phyloP scores from a whole-genome alignment of 2,797 vertebrate genomes.

The Malurus splendens region DNA sequence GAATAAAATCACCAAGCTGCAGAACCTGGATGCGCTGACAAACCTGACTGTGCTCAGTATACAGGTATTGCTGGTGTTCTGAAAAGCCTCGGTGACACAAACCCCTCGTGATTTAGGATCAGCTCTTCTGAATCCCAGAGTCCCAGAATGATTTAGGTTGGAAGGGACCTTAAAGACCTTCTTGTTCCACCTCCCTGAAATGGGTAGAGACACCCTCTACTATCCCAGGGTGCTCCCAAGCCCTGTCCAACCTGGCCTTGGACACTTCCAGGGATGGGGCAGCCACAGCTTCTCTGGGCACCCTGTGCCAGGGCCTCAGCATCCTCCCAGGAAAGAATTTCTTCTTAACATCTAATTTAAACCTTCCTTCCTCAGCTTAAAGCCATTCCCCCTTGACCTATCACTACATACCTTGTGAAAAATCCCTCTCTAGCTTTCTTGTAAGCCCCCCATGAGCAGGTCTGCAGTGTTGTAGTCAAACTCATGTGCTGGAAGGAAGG shows the following conservation, averaged over 20 bases:
- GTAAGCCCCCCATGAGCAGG: not conserved
- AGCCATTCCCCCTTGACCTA: not conserved
- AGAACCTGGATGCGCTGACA: constrained; percentile 91
- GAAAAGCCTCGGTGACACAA: not conserved
- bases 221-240: not conserved
- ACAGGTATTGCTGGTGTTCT: constrained; percentile 77
- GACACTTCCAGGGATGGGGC: not conserved
- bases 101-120: no score
- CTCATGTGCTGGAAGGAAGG: not conserved
- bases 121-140: not conserved
- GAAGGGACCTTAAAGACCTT: not conserved
- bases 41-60: constrained; percentile 93
- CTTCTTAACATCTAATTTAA: not conserved
- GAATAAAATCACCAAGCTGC: constrained; percentile 94
- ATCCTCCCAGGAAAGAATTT: not conserved
- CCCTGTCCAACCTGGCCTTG: rapidly evolving
- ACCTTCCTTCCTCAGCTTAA: not conserved
- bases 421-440: not conserved
- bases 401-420: not conserved
- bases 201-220: not conserved
- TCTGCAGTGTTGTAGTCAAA: not conserved
- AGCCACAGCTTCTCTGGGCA: not conserved
- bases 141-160: not conserved
- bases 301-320: not conserved
- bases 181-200: not conserved